Percentiles rank a stretch among this genome's conserved stretches.
Conservation (phyloP, 2,888 invertebrate species). For the Mamestra brassicae region DNA sequence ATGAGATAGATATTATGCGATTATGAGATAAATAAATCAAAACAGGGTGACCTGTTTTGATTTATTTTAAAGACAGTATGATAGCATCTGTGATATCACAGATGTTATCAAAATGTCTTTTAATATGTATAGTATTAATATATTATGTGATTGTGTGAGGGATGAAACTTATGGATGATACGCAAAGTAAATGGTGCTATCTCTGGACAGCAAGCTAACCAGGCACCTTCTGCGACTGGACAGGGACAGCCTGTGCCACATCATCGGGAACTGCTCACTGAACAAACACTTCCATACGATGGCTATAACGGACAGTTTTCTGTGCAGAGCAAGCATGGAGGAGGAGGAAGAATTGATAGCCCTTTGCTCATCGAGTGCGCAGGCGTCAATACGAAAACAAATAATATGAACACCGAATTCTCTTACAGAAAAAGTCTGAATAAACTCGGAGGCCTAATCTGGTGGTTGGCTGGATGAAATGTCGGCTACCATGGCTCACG, state of each 20-base stretch:
- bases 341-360: neutral
- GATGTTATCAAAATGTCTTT: too few species aligned
- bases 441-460: too few species aligned
- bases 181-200: neutral
- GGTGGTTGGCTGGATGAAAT: too few species aligned
- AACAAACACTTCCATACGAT: neutral
- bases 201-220: neutral
- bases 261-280: neutral
- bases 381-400: neutral
- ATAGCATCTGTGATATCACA: constrained; percentile 5
- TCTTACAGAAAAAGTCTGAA: neutral
- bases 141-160: neutral
- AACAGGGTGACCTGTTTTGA: neutral
- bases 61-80: neutral
- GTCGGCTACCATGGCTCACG: too few species aligned
- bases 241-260: too few species aligned
- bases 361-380: neutral
- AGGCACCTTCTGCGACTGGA: too few species aligned
- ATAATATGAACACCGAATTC: neutral
- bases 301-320: neutral
- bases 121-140: neutral
- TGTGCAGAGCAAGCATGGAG: neutral
- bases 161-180: neutral
- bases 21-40: too few species aligned
- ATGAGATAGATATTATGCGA: neutral